Evolutionary conservation across 2,113 vertebrate genomes (phyloP), one percentile per base, ranked within the genome.

Genomic region (Psittacula cyanocephala): DNA sequence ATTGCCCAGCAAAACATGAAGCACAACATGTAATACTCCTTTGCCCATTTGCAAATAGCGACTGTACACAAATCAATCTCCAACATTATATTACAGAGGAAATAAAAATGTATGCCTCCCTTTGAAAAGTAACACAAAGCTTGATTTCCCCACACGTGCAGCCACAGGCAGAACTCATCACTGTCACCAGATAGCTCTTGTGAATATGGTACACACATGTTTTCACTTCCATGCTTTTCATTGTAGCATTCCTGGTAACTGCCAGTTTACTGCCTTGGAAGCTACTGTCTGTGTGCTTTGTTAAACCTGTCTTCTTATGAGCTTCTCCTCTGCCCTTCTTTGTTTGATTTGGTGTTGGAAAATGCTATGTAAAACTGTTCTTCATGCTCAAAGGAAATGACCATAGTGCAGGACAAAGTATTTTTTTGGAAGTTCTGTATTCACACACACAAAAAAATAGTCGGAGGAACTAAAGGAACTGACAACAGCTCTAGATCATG

Each of bases 191-290:
- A 68, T 3, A 95, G 64, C 29, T 83, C 57, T 65, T 43, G 41
- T 49, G 75, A 77, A 37, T 0, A 0, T 1, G 2, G 33, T 39
- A 60, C n/a, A 44, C 19, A 27, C 5, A 4, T 69, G 64, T 75
- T 89, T 93, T 76, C 59, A 65, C 19, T 57, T 62, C 74, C 49
- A 37, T 46, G 76, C 27, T 76, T 88, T 94, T 80, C 28, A 29
- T 46, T 64, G 23, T 25, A 49, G 31, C 0, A 1, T 57, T 80
- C 63, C 43, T 63, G 75, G 53, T 76, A 39, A 74, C 33, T 72
- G 44, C 24, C 37, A 69, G 19, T 82, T 68, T 52, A 52, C 17
- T 71, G 57, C 47, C 29, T 68, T 68, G 35, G n/a, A 91, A 92
- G 49, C 6, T 81, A 43, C 22, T 86, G 15, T 5, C 47, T 5